phyloP scores from a whole-genome alignment of 2,888 invertebrate species.

The Neria commutata region DNA sequence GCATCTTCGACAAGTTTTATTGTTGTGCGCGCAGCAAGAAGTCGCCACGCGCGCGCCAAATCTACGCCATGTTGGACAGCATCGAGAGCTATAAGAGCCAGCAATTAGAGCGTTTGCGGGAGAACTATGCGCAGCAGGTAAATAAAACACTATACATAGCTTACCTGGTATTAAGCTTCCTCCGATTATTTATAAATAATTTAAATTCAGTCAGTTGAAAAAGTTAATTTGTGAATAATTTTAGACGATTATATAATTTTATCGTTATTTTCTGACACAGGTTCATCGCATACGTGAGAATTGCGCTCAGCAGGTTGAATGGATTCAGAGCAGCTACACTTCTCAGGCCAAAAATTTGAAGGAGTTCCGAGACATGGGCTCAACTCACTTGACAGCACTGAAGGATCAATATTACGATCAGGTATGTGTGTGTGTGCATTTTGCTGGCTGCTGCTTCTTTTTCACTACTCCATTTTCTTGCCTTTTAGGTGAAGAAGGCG shows the following conservation, averaged over 20 bases:
- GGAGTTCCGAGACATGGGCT: conserved; percentile 90
- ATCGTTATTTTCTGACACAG: conserved; percentile 58
- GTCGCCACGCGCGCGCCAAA: conserved; percentile 81
- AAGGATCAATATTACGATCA: conserved; percentile 93
- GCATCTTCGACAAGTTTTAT: conserved; percentile 69
- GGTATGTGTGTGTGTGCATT: conserved; percentile 62
- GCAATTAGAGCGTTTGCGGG: conserved; percentile 84
- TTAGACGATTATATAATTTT: neutral
- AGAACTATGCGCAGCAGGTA: conserved; percentile 91
- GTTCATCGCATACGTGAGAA: conserved; percentile 92
- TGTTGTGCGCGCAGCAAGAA: conserved; percentile 77
- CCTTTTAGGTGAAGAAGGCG: conserved; percentile 79
- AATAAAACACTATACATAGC: neutral
- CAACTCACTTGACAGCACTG: conserved; percentile 82
- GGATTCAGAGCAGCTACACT: conserved; percentile 90
- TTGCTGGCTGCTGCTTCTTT: neutral
- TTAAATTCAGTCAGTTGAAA: neutral
- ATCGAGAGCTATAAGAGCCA: conserved; percentile 89
- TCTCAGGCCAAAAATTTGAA: conserved; percentile 84
- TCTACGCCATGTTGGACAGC: conserved; percentile 86
- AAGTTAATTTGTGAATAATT: neutral
- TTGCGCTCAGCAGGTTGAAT: conserved; percentile 91
- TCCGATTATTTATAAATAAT: neutral
- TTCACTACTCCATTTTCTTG: neutral
- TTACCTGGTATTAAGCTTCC: no score